Evolutionary conservation across 2,888 invertebrate species (phyloP).

Genomic region (Philonicus albiceps): DNA sequence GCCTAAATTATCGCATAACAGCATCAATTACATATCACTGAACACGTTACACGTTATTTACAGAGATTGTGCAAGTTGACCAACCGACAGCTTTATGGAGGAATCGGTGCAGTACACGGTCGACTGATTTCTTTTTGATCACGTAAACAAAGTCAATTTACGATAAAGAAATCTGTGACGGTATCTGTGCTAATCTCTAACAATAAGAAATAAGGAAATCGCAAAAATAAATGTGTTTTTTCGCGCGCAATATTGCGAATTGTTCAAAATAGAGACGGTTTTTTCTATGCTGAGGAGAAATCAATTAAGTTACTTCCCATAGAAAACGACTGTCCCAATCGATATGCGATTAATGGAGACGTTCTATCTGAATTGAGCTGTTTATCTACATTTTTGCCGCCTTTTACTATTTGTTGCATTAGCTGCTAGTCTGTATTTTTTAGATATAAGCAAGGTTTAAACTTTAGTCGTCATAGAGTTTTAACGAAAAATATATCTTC

Average conservation of each 20-base stretch:
- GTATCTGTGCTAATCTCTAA: constrained; percentile 1
- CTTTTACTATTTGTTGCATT: not conserved
- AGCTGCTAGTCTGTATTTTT: no score
- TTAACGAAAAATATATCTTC: no score
- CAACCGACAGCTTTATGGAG: not conserved
- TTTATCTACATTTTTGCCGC: not conserved
- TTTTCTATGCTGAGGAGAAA: not conserved
- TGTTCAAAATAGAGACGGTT: not conserved
- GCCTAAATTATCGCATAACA: not conserved
- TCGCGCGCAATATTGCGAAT: not conserved
- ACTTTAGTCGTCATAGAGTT: no score
- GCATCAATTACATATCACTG: not conserved
- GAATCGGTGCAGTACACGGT: not conserved
- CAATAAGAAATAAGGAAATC: not conserved
- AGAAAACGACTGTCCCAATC: not conserved
- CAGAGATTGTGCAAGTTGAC: not conserved
- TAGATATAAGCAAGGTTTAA: no score
- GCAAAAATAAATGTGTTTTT: not conserved
- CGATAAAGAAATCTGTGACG: not conserved
- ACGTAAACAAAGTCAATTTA: constrained; percentile 10
- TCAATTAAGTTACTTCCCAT: not conserved
- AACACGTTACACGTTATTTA: not conserved
- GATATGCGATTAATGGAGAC: not conserved
- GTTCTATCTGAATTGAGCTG: not conserved
- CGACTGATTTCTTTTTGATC: constrained; percentile 1